Evolutionary conservation across 1,140 invertebrate genomes (phyloP).

Genomic region (Magallana angulata): DNA sequence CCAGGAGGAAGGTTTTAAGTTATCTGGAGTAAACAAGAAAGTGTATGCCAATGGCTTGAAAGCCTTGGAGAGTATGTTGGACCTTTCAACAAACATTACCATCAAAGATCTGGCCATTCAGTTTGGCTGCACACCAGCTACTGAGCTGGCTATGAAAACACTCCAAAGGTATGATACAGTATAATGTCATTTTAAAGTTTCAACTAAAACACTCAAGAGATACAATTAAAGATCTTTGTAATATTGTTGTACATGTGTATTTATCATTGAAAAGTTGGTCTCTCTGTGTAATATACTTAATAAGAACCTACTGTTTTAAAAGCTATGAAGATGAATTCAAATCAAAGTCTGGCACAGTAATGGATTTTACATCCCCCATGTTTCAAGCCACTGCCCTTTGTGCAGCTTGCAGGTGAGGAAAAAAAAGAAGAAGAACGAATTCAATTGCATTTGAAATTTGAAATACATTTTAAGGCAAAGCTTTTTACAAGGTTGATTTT

Average conservation of each 20-base stretch:
- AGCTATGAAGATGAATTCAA: constrained; percentile 80
- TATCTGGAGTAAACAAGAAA: constrained; percentile 68
- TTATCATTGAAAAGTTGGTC: too few species aligned
- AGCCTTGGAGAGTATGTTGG: constrained; percentile 66
- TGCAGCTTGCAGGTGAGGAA: constrained; percentile 63
- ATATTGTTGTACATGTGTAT: too few species aligned
- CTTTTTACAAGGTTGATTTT: too few species aligned
- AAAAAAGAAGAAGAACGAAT: background rate
- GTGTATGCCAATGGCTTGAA: constrained; percentile 64
- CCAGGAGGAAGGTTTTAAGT: constrained; percentile 61
- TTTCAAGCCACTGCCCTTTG: constrained; percentile 63
- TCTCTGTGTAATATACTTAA: too few species aligned
- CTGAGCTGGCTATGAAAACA: constrained; percentile 56
- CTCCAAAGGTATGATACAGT: constrained; percentile 58
- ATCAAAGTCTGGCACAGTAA: constrained; percentile 71
- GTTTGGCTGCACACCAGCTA: constrained; percentile 66
- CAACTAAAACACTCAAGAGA: background rate
- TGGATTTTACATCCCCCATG: constrained; percentile 61
- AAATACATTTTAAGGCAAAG: too few species aligned
- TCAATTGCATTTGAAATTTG: too few species aligned
- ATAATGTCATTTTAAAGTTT: too few species aligned
- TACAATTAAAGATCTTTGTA: too few species aligned
- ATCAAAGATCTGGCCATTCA: constrained; percentile 66
- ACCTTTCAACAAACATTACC: constrained; percentile 53
- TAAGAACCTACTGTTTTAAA: constrained; percentile 16